phyloP scores from a whole-genome alignment of 2,113 vertebrate species.

The Sylvilagus bachmani region DNA sequence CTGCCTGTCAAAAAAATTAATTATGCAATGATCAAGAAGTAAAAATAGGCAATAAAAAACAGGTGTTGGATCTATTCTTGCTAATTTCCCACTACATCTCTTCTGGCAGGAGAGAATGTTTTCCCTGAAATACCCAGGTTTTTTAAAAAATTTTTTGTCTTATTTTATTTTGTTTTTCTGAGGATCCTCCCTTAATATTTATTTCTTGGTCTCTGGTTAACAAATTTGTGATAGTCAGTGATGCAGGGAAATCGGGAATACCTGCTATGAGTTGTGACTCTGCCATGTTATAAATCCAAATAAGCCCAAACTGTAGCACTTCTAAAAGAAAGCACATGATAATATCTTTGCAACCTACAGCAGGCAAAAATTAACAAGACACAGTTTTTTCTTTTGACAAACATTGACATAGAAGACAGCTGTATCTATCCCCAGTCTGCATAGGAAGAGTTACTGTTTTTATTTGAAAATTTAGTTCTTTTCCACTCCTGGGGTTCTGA shows the following conservation, averaged over 20 bases:
- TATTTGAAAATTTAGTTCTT: slow-evolving; percentile 26
- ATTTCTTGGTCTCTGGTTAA: not conserved
- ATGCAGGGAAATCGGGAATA: slow-evolving; percentile 16
- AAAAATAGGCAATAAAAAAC: not conserved
- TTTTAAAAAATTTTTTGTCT: not conserved
- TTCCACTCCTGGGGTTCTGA: not conserved
- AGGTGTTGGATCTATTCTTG: not conserved
- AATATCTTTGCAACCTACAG: not conserved
- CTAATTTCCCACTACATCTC: not conserved
- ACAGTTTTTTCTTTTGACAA: slow-evolving; percentile 22
- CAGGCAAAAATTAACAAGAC: not conserved
- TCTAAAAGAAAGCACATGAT: slow-evolving; percentile 12
- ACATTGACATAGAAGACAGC: not conserved
- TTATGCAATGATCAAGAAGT: not conserved
- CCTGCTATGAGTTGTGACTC: not conserved
- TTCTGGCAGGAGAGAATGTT: not conserved
- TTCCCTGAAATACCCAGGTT: not conserved
- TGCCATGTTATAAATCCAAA: not conserved
- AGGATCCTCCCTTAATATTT: not conserved
- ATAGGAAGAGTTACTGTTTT: not conserved
- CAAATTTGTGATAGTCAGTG: not conserved
- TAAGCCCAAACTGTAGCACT: not conserved
- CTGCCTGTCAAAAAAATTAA: not conserved
- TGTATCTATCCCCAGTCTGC: not conserved
- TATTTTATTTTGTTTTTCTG: no score